Conservation (phyloP, 2,888 invertebrate species). For the Pecten maximus region DNA sequence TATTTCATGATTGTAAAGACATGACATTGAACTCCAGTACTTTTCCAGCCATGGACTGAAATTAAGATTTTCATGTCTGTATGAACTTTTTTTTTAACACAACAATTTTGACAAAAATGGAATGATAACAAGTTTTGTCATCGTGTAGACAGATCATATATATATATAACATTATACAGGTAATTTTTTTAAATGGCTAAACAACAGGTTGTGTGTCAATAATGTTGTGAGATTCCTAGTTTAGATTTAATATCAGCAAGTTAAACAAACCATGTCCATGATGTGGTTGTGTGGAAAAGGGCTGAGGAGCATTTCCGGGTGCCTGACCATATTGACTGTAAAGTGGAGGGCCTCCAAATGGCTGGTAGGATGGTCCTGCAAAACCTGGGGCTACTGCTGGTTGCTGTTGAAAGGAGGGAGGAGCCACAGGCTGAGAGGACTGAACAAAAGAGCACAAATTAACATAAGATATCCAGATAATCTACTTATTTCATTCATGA, state of each 20-base stretch:
- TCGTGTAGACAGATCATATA: neutral
- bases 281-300: constrained; percentile 52
- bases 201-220: neutral
- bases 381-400: constrained; percentile 59
- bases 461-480: neutral
- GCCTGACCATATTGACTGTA: constrained; percentile 68
- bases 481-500: neutral
- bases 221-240: neutral
- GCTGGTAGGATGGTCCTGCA: constrained; percentile 71
- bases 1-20: too few species aligned
- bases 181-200: neutral
- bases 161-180: neutral
- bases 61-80: too few species aligned
- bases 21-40: too few species aligned
- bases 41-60: too few species aligned
- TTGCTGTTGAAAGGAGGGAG: constrained; percentile 65
- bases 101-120: neutral
- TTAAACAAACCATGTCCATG: constrained; percentile 44
- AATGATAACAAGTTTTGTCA: neutral
- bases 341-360: constrained; percentile 71
- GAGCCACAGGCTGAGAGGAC: constrained; percentile 78
- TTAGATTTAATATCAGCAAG: neutral
- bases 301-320: constrained; percentile 57
- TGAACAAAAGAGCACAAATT: constrained; percentile 51
- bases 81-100: neutral